Percentiles rank a stretch among this genome's conserved stretches.
phyloP scores from a whole-genome alignment of 2,113 vertebrate species.

The Leptobrachium leishanense region DNA sequence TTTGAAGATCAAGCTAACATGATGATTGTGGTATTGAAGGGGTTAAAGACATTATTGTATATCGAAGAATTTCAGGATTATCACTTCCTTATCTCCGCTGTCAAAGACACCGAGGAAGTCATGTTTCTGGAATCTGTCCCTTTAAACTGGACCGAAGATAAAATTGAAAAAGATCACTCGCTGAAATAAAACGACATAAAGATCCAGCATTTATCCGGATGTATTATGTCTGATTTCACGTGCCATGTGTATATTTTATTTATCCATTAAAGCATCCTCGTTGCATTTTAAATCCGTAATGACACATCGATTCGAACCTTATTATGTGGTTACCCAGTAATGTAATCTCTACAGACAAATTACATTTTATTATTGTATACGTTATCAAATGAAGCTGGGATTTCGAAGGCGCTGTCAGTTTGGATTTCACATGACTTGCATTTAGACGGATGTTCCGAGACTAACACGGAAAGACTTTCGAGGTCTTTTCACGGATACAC shows the following conservation, averaged over 20 bases:
- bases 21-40: no score
- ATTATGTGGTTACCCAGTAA: constrained; percentile 59
- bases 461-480: constrained; percentile 61
- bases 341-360: constrained; percentile 80
- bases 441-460: constrained; percentile 76
- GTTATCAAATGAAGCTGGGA: constrained; percentile 72
- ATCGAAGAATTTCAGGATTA: no score
- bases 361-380: constrained; percentile 74
- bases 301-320: constrained; percentile 34
- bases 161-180: no score
- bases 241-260: constrained; percentile 34
- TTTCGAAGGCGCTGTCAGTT: constrained; percentile 72
- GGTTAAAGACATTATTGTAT: no score
- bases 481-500: not conserved
- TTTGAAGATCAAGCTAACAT: no score
- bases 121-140: no score
- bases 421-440: constrained; percentile 79
- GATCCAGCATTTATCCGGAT: not conserved
- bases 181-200: no score
- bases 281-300: constrained; percentile 36
- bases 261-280: constrained; percentile 30
- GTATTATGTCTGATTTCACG: constrained; percentile 17
- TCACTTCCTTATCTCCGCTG: no score
- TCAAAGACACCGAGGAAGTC: no score
- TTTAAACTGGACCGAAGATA: no score